Conservation (phyloP, 2,888 invertebrate species). For the Lithophane ornitopus region DNA sequence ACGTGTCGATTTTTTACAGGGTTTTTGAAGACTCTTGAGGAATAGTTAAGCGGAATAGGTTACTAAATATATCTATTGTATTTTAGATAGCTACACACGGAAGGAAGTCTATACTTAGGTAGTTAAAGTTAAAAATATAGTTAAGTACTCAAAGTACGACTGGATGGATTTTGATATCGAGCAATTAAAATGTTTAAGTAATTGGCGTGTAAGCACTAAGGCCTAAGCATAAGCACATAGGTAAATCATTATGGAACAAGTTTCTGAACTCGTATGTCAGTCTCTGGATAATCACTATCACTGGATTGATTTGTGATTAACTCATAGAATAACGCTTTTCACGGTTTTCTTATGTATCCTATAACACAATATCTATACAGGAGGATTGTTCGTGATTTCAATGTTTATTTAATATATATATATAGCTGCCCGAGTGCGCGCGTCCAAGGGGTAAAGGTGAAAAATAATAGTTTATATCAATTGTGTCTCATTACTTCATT, state of each 20-base stretch:
- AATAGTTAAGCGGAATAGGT: too few species aligned
- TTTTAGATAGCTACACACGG: slow-evolving; percentile 62
- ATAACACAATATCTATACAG: background rate
- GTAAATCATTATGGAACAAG: background rate
- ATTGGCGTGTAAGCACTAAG: slow-evolving; percentile 19
- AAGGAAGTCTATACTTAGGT: slow-evolving; percentile 68
- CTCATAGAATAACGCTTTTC: background rate
- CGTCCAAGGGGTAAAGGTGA: too few species aligned
- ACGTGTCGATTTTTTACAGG: too few species aligned
- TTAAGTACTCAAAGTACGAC: slow-evolving; percentile 68
- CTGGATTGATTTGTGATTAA: slow-evolving; percentile 1
- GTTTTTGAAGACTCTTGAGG: too few species aligned
- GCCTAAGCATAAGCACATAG: background rate
- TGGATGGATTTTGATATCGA: slow-evolving; percentile 64
- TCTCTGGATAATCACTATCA: background rate
- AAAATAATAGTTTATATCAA: too few species aligned
- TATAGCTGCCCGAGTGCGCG: too few species aligned
- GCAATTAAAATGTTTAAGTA: slow-evolving; percentile 63
- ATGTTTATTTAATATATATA: background rate
- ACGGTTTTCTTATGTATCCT: background rate
- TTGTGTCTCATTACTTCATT: background rate
- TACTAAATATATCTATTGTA: too few species aligned
- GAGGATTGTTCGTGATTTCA: background rate
- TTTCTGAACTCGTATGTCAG: background rate
- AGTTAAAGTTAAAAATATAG: slow-evolving; percentile 65